These are phyloP conservation scores for Cossypha dichroa DNA, from an alignment of 2,797 vertebrate species.

Conservation along the genomic window DNA sequence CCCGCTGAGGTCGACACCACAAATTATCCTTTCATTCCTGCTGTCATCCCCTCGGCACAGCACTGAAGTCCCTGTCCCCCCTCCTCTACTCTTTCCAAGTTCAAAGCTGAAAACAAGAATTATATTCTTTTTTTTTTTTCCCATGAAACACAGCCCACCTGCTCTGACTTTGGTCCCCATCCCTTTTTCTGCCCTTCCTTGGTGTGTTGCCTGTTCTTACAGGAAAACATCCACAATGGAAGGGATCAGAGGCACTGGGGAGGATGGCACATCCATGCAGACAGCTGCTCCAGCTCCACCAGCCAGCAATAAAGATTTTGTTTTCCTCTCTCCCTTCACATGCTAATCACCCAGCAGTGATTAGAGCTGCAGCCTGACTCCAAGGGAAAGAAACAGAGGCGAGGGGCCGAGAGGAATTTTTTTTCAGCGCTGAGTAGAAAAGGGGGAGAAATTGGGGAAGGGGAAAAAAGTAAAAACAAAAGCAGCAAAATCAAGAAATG, in stretches of 20 bases:
- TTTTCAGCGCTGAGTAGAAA: background rate
- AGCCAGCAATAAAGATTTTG: conserved; percentile 43
- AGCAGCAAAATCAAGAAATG: background rate
- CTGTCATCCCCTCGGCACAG: background rate
- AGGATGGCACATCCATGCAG: background rate
- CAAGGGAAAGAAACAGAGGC: background rate
- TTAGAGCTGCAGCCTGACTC: conserved; percentile 15
- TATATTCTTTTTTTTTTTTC: background rate
- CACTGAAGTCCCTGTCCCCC: background rate
- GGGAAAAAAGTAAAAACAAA: background rate
- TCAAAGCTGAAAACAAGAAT: background rate
- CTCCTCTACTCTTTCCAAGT: rapidly evolving
- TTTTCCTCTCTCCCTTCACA: conserved; percentile 17
- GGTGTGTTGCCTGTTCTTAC: background rate
- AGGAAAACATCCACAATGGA: background rate
- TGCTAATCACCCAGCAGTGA: conserved; percentile 41
- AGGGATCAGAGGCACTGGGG: background rate
- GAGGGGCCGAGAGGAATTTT: background rate
- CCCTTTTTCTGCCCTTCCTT: background rate
- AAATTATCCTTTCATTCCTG: conserved; percentile 70
- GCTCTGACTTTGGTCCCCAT: background rate
- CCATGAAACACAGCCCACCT: background rate
- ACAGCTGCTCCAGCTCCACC: conserved; percentile 29
- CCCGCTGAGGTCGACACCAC: conserved; percentile 8
- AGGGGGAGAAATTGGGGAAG: background rate